Evolutionary conservation across 2,888 invertebrate genomes (phyloP).

Genomic region (Caenorhabditis wallacei): DNA sequence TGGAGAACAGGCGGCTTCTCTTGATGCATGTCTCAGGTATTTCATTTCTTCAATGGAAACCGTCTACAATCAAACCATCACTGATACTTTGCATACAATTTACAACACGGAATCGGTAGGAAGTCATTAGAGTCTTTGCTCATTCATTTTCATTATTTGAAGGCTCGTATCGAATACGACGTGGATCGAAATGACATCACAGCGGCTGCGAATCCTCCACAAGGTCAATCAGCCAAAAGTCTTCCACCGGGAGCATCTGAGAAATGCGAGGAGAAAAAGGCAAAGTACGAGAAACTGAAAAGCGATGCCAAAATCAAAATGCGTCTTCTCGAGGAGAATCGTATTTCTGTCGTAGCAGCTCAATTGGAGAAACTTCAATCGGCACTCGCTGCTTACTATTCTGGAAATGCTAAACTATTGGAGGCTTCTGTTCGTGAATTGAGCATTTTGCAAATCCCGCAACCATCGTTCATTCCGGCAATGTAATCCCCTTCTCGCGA

Average conservation of each 20-base stretch:
- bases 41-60: constrained; percentile 97
- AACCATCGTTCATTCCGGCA: constrained; percentile 58
- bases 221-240: constrained; percentile 27
- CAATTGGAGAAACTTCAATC: constrained; percentile 74
- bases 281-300: constrained; percentile 93
- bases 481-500: constrained; percentile 26
- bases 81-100: constrained; percentile 92
- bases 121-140: too few relatives aligned
- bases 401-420: constrained; percentile 72
- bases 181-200: constrained; percentile 97
- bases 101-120: constrained; percentile 89
- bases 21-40: constrained; percentile 86
- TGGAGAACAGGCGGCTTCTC: constrained; percentile 70
- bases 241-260: constrained; percentile 87
- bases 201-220: constrained; percentile 77
- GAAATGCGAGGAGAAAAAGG: constrained; percentile 91
- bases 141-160: constrained; percentile 84
- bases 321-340: constrained; percentile 96
- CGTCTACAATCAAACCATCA: constrained; percentile 97
- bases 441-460: constrained; percentile 38
- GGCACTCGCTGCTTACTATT: constrained; percentile 74
- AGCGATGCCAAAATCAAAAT: constrained; percentile 96
- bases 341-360: constrained; percentile 87
- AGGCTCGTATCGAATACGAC: constrained; percentile 92
- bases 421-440: constrained; percentile 70